Evolutionary conservation across 1,140 invertebrate species (phyloP), one percentile per base, ranked within the genome.

Genomic region (Drosophila navojoa): DNA sequence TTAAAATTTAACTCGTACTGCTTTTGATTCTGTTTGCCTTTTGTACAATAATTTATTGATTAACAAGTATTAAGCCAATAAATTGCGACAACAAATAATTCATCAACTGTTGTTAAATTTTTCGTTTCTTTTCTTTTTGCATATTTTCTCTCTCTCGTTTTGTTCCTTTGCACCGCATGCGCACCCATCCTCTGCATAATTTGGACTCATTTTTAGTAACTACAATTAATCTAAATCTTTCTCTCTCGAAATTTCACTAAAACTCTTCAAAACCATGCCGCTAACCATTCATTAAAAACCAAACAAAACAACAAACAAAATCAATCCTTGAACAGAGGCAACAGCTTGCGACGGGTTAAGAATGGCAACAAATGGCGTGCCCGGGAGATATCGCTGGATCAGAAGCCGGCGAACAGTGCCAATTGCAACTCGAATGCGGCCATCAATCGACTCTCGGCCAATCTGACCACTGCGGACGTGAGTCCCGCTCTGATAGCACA

Each of bases 401-500:
- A 91, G 64, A 92, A 92, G 44, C 74, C 91, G 10, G 4, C 44
- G 0, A 71, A 66, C 25, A 55, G 42, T 32, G 38, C 29, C 45
- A 66, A 63, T n/a, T 62, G 54, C 25, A 77, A 75, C 47, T 66
- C 72, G 4, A 89, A 85, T 67, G 49, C 64, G 61, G 71, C 86
- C 32, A 57, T 91, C 44, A 92, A 92, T 76, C 71, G 91, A 4
- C 70, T 91, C 2, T 92, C 91, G 27, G 91, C 91, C 1, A 92
- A 92, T 74, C 49, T 92, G 9, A 85, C 90, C 16, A 90, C 89
- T 25, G 78, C 90, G 13, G 91, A 92, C 55, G 81, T 92, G 22
- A 92, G 91, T 81, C 91, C 91, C 4, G 90, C 97, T 5, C 93
- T 97, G n/a, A 96, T 98, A 78, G 98, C 97, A n/a, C 98, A 99